Evolutionary conservation across 2,113 vertebrate species (phyloP).

Genomic region (Trochalopteron elliotii): DNA sequence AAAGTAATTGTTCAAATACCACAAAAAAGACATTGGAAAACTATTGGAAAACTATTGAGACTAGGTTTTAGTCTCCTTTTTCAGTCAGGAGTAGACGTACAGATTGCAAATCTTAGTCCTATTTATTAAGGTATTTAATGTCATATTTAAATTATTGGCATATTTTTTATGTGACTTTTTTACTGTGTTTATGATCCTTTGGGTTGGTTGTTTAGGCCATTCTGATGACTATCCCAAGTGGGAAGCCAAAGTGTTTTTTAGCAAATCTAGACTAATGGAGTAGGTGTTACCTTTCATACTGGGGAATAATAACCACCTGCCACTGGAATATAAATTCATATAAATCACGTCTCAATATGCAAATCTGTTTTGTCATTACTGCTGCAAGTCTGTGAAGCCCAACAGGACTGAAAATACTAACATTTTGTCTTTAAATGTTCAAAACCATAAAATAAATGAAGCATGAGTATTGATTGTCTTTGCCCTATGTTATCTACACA

Average conservation of each 20-base stretch:
- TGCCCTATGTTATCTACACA: slow-evolving; percentile 65
- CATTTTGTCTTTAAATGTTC: slow-evolving; percentile 70
- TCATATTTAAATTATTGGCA: not conserved
- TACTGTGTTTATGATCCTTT: not conserved
- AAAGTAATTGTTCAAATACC: not conserved
- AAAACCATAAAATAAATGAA: slow-evolving; percentile 78
- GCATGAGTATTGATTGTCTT: slow-evolving; percentile 74
- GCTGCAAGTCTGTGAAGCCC: slow-evolving; percentile 50
- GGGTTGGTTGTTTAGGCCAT: not conserved
- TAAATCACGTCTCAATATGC: slow-evolving; percentile 54
- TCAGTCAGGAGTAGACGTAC: not conserved
- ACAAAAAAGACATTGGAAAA: not conserved
- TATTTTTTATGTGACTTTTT: not conserved
- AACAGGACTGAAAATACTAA: slow-evolving; percentile 66
- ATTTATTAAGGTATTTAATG: not conserved
- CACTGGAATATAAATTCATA: slow-evolving; percentile 24
- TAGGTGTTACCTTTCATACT: slow-evolving; percentile 35
- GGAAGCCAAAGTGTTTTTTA: not conserved
- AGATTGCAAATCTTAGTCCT: not conserved
- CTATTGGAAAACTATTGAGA: not conserved
- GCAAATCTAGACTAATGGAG: not conserved
- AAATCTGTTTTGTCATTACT: slow-evolving; percentile 71
- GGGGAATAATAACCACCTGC: slow-evolving; percentile 9
- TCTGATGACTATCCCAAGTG: not conserved
- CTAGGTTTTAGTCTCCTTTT: not conserved